Conservation (phyloP, 1,140 invertebrate genomes). For the Matsumurasca onukii region DNA sequence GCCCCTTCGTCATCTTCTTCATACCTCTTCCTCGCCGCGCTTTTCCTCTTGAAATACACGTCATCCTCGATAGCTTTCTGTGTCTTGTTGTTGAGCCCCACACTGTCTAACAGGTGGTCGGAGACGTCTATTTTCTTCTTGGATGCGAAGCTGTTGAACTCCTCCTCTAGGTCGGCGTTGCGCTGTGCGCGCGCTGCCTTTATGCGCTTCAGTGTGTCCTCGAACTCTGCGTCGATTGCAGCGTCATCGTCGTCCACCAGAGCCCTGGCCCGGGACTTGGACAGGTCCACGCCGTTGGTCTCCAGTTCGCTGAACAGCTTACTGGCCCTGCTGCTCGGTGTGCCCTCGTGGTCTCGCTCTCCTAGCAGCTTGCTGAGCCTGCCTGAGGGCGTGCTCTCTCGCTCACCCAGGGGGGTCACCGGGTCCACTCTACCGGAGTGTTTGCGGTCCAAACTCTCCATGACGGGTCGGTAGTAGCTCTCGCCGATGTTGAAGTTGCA, state of each 20-base stretch:
- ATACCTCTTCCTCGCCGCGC: conserved; percentile 17
- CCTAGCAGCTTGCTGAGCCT: conserved; percentile 6
- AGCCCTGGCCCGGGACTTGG: conserved; percentile 27
- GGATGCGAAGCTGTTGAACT: conserved; percentile 25
- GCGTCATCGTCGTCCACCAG: conserved; percentile 29
- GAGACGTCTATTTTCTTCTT: conserved; percentile 42
- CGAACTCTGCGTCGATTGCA: conserved; percentile 32
- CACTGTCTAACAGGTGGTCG: conserved; percentile 59
- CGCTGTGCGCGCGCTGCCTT: conserved; percentile 23
- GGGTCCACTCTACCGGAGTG: conserved; percentile 55
- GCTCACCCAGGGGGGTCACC: conserved; percentile 44
- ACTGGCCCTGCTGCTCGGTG: conserved; percentile 16
- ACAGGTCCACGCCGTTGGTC: conserved; percentile 36
- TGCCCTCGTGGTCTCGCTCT: conserved; percentile 34
- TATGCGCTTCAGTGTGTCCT: conserved; percentile 32
- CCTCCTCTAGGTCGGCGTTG: conserved; percentile 31
- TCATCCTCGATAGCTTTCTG: conserved; percentile 40
- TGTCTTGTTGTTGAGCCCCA: conserved; percentile 52
- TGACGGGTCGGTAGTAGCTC: conserved; percentile 71
- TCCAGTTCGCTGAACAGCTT: conserved; percentile 43
- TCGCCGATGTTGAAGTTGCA: conserved; percentile 79
- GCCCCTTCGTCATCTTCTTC: conserved; percentile 37
- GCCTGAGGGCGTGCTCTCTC: conserved; percentile 27
- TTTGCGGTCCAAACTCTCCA: conserved; percentile 72
- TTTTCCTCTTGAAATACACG: conserved; percentile 28